These are phyloP conservation scores for Scaptomyza polygonia DNA, from an alignment of 2,888 invertebrate genomes.

Conservation along the genomic window DNA sequence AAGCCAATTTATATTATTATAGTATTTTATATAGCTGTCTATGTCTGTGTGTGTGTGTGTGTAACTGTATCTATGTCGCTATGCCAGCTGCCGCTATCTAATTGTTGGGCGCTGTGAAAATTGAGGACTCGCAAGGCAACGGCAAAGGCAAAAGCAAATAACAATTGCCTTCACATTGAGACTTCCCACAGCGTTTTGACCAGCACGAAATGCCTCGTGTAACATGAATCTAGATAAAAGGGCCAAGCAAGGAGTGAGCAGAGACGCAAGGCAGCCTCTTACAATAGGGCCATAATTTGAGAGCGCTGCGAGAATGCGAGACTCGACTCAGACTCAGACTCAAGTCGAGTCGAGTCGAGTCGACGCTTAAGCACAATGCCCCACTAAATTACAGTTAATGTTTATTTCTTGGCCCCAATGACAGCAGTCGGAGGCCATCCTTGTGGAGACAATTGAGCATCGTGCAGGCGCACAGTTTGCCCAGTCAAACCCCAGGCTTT, in stretches of 20 bases:
- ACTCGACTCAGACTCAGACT: constrained; percentile 7
- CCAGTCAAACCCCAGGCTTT: constrained; percentile 62
- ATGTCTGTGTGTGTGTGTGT: constrained; percentile 25
- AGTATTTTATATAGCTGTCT: constrained; percentile 28
- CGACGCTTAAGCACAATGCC: constrained; percentile 79
- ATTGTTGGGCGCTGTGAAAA: constrained; percentile 73
- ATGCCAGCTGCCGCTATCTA: constrained; percentile 65
- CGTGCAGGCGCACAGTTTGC: constrained; percentile 18
- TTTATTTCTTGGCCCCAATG: constrained; percentile 73
- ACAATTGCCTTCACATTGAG: constrained; percentile 70
- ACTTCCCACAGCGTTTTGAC: constrained; percentile 72
- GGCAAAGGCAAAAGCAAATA: constrained; percentile 65
- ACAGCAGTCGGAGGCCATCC: constrained; percentile 41
- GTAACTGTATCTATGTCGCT: constrained; percentile 12
- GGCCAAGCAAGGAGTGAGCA: neutral
- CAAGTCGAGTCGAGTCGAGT: constrained; percentile 25
- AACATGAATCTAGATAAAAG: constrained; percentile 65
- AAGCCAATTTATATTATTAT: constrained; percentile 41
- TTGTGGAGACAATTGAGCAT: constrained; percentile 12
- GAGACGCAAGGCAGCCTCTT: constrained; percentile 13
- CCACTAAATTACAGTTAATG: constrained; percentile 80
- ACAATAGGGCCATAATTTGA: constrained; percentile 74
- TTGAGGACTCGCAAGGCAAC: constrained; percentile 60
- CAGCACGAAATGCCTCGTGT: constrained; percentile 72
- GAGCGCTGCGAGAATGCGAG: constrained; percentile 54